A percentile compares a stretch with the other conserved stretches of the same genome.
Evolutionary conservation across 92 coral and sea anemone genomes (phyloP).

Genomic region (Epizoanthus illoricatus): DNA sequence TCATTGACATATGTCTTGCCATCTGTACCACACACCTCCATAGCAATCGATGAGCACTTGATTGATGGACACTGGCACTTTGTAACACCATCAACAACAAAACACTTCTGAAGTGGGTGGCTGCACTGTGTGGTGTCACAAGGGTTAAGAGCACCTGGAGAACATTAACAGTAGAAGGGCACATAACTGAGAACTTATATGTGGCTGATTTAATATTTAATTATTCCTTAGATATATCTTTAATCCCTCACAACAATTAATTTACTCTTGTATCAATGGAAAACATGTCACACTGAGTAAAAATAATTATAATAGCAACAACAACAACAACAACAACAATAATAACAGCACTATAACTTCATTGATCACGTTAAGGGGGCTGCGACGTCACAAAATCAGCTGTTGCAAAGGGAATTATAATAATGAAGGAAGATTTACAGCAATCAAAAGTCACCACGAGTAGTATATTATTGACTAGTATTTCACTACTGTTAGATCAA

Average conservation of each 20-base stretch:
- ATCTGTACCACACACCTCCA: constrained; percentile 75
- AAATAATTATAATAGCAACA: not conserved
- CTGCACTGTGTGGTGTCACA: constrained; percentile 60
- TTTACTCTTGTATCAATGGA: not conserved
- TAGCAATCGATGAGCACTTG: constrained; percentile 42
- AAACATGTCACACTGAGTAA: not conserved
- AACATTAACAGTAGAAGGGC: not conserved
- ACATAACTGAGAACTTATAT: not conserved
- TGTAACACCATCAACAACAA: constrained; percentile 30
- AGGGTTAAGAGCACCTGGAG: constrained; percentile 28
- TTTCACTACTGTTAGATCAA: no score
- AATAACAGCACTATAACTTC: no score
- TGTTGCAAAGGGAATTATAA: no score
- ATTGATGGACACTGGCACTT: constrained; percentile 55
- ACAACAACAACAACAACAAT: no score
- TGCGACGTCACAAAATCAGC: no score
- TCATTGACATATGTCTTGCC: constrained; percentile 68
- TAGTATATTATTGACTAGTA: no score
- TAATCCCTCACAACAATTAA: no score
- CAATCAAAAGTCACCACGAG: no score
- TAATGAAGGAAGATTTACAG: no score
- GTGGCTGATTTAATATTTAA: not conserved
- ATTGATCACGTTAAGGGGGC: no score
- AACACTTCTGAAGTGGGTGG: constrained; percentile 60
- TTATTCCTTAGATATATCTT: not conserved